Evolutionary conservation across 2,888 invertebrate genomes (phyloP), one percentile per base, ranked within the genome.

Genomic region (Heliconius ismenius): DNA sequence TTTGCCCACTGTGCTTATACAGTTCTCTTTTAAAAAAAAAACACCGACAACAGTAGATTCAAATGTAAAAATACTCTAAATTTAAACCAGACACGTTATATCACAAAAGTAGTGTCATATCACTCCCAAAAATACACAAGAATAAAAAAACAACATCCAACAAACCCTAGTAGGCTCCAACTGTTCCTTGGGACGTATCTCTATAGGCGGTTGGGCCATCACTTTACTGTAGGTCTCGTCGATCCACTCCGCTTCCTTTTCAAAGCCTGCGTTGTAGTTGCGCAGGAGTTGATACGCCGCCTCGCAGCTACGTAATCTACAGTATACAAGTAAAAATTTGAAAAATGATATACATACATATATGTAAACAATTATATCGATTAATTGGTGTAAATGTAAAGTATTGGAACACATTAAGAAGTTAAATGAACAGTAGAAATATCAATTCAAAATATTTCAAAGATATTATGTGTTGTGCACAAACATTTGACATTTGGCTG

Each of bases 251-350:
- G 97, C 97, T 89, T 99, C 98, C 82, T 96, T 96, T 86, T 97
- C 96, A 83, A 98, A 95, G 36, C 98, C 97, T 78, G 97, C 97
- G 86, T 97, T 97, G 91, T 98, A 98, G 91, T 97, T 97, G 86
- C 98, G 97, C 86, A 99, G 96, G 81, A 98, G 95, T 85, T 98
- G 97, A 86, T 98, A 98, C 0, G 98, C 98, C 43, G 97, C 96
- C 88, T 99, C 98, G 86, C 98, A 97, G 88, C 98, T 97, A 82
- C 97, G 96, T 79, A 99, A 94, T 89, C 99, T 97, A 49, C 6
- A 49, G 18, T n/a, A n/a, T n/a, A n/a, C n/a, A n/a, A n/a, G n/a
- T 18, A 49, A 7, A 18, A 7, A 49, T 49, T 1, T 6, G 49
- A 15, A 15, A 15, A 43, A 43, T 49, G 18, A 49, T 18, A 18